phyloP scores from a whole-genome alignment of 2,113 vertebrate genomes.

The Zapornia atra region DNA sequence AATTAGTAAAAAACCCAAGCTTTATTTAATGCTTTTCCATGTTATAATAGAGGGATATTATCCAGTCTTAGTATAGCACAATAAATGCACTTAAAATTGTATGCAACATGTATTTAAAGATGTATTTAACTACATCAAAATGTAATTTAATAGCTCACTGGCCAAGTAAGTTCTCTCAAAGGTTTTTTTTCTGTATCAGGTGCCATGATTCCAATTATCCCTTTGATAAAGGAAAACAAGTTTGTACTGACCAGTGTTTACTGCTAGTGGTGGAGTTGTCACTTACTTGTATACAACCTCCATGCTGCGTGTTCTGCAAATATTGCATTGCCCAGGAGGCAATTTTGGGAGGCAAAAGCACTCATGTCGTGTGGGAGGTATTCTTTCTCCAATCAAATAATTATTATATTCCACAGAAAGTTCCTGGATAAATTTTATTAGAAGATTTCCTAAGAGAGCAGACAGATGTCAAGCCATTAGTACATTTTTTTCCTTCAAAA shows the following conservation, averaged over 20 bases:
- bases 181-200: neutral
- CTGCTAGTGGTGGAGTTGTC: neutral
- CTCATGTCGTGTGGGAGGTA: neutral
- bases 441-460: constrained; percentile 50
- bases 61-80: neutral
- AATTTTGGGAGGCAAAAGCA: constrained; percentile 41
- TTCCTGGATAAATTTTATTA: constrained; percentile 66
- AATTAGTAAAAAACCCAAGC: fast-evolving
- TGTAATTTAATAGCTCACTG: neutral
- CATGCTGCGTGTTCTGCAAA: neutral
- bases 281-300: constrained; percentile 56
- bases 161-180: neutral
- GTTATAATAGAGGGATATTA: neutral
- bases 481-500: neutral
- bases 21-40: neutral
- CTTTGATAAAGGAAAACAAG: neutral
- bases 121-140: neutral
- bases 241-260: fast-evolving
- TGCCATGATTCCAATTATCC: neutral
- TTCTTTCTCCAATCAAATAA: constrained; percentile 47
- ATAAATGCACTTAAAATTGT: neutral
- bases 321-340: neutral
- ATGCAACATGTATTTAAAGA: neutral
- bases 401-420: constrained; percentile 62
- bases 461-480: neutral